Base-by-base conservation (phyloP, 2,113 vertebrate genomes). In the Anarrhichthys ocellatus region DNA sequence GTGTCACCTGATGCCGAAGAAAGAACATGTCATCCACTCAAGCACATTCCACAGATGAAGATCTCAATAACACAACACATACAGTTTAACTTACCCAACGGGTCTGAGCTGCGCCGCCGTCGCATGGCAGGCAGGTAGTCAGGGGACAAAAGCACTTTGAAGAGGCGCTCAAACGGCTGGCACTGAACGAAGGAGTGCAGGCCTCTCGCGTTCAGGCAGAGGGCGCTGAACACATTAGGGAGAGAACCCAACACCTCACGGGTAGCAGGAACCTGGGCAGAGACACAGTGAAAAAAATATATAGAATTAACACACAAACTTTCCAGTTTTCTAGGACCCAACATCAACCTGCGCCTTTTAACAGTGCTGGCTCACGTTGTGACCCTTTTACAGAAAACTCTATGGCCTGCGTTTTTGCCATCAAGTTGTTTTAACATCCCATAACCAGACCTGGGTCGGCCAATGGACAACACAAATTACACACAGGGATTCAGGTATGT, bases 61-160 rank as follows among this genome's bases (percentile, higher is more conserved):
- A 70, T 11, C 9, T 27, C 1, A 46, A 34, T 5, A 73, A 42
- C 22, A 15, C 5, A 38, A 42, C n/a, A 36, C 27, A 67, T 29
- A 66, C 5, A 76, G 34, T 73, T 5, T 9, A 81, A 89, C 95
- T 96, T 88, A 98, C 98, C 97, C 44, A 99, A 93, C 1, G 98
- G 98, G 88, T 99, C 98, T 10, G 98, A 99, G 92, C 97, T 98
- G 70, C 97, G 95, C 1, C 98, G 94, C 3, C 97, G 94, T 14
- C 98, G 91, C 98, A 99, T 99, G 77, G 98, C 97, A 7, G 98
- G 98, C 70, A 99, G 95, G 87, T 99, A 99, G 81, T 99, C 98
- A 0, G 97, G 98, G 22, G 98, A 99, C 48, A 99, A 94, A 90
- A 99, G 96, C 91, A 99, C 98, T 96, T 99, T 99, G 94, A 99